phyloP scores from a whole-genome alignment of 2,888 invertebrate species.

The Cryptophagus acutangulus region DNA sequence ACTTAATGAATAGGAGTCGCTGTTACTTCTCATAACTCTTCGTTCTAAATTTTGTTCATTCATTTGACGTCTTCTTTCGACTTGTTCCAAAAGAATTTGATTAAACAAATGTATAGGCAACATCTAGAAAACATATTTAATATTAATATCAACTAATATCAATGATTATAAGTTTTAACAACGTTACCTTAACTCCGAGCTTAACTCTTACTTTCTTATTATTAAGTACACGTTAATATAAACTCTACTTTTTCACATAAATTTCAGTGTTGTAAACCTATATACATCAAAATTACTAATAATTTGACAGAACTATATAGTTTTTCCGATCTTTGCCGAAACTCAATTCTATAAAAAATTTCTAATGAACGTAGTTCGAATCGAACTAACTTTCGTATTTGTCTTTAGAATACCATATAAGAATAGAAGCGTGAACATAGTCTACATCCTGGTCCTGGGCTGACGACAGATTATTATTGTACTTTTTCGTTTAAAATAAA shows the following conservation, averaged over 20 bases:
- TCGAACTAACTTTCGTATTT: background rate
- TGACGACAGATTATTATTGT: too few relatives aligned
- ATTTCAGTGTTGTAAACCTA: background rate
- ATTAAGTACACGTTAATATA: background rate
- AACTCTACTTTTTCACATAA: background rate
- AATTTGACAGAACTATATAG: background rate
- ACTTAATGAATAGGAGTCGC: conserved; percentile 1
- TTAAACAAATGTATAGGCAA: conserved; percentile 4
- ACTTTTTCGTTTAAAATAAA: too few relatives aligned
- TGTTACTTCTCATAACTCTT: conserved; percentile 3
- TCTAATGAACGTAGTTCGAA: background rate
- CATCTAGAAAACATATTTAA: conserved; percentile 1
- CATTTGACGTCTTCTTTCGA: conserved; percentile 2
- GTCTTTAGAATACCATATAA: background rate
- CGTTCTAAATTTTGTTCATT: background rate
- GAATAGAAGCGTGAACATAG: background rate
- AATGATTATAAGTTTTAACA: too few relatives aligned
- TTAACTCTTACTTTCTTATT: too few relatives aligned
- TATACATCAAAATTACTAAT: background rate
- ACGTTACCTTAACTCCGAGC: too few relatives aligned
- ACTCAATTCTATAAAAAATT: background rate
- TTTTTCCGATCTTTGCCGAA: background rate
- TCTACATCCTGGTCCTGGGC: background rate
- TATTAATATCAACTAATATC: background rate
- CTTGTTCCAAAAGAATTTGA: conserved; percentile 4